Percentiles rank a stretch among this genome's conserved stretches.
These are phyloP conservation scores for Mesochorus sp. DNA, from an alignment of 2,888 invertebrate genomes.

Conservation along the genomic window DNA sequence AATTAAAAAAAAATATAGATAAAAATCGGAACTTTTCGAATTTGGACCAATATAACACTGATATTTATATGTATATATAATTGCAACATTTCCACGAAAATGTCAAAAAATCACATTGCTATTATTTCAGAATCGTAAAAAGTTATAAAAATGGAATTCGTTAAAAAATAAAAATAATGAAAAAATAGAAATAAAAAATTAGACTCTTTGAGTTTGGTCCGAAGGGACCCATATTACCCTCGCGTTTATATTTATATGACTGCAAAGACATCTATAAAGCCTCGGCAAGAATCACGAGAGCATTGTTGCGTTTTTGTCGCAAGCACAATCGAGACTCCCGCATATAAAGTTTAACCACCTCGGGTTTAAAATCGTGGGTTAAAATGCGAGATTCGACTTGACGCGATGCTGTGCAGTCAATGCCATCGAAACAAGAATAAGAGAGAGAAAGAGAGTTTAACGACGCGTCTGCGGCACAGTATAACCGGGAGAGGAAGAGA, in stretches of 20 bases:
- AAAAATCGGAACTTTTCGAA: too few species aligned
- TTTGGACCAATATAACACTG: too few species aligned
- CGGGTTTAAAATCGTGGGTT: slow-evolving; percentile 27
- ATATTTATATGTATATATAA: too few species aligned
- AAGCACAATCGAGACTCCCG: slow-evolving; percentile 37
- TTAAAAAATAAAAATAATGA: too few species aligned
- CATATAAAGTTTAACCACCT: slow-evolving; percentile 51
- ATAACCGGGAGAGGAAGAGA: slow-evolving; percentile 48
- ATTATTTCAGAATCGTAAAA: too few species aligned
- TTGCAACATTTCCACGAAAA: too few species aligned
- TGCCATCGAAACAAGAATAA: slow-evolving; percentile 41
- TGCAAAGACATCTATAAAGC: slow-evolving; percentile 22
- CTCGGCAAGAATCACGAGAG: slow-evolving; percentile 34
- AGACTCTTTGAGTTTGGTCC: neutral
- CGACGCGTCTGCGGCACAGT: slow-evolving; percentile 52
- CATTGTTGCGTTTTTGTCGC: slow-evolving; percentile 21
- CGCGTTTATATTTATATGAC: too few species aligned
- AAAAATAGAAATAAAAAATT: too few species aligned
- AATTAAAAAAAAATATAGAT: too few species aligned
- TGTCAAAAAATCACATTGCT: too few species aligned
- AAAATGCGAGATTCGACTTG: slow-evolving; percentile 33
- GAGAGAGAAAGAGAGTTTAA: slow-evolving; percentile 51
- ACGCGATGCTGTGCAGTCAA: neutral
- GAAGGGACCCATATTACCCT: neutral
- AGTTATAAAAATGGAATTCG: too few species aligned